A percentile compares a stretch with the other conserved stretches of the same genome.
Conservation (phyloP, 2,113 vertebrate genomes). For the Brienomyrus brachyistius region DNA sequence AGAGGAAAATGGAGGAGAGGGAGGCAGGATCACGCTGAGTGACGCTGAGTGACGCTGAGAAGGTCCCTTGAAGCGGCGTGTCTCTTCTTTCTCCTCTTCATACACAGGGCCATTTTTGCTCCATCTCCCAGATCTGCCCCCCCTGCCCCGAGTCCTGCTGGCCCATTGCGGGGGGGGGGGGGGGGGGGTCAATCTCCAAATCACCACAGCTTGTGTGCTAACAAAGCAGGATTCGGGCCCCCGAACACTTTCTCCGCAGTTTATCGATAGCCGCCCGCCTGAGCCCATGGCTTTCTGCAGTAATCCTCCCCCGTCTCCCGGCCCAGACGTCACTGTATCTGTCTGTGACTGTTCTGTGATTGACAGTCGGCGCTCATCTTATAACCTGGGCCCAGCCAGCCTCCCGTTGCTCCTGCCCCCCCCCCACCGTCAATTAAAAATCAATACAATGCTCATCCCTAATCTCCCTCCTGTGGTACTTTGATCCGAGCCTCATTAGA, state of each 20-base stretch:
- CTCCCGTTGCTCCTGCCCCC: conserved; percentile 23
- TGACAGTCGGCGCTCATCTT: conserved; percentile 39
- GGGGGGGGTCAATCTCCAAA: not conserved
- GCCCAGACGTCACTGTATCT: not conserved
- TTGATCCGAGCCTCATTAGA: conserved; percentile 43
- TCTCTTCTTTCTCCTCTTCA: too few species aligned
- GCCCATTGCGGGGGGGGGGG: too few species aligned
- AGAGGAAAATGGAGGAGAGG: too few species aligned
- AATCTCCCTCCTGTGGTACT: conserved; percentile 38
- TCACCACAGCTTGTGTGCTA: not conserved
- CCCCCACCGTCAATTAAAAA: conserved; percentile 44
- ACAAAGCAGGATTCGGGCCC: not conserved
- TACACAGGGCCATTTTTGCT: too few species aligned
- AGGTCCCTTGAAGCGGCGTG: too few species aligned
- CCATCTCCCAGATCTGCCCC: too few species aligned
- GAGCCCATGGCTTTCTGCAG: not conserved
- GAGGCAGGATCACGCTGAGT: too few species aligned
- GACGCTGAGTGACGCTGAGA: too few species aligned
- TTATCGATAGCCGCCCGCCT: not conserved
- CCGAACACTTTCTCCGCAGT: too few species aligned
- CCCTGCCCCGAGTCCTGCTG: too few species aligned
- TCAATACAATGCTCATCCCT: conserved; percentile 46
- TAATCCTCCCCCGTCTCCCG: not conserved
- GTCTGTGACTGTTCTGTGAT: conserved; percentile 20
- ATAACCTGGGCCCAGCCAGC: conserved; percentile 25